phyloP scores from a whole-genome alignment of 2,797 vertebrate genomes.

The Takifugu rubripes region DNA sequence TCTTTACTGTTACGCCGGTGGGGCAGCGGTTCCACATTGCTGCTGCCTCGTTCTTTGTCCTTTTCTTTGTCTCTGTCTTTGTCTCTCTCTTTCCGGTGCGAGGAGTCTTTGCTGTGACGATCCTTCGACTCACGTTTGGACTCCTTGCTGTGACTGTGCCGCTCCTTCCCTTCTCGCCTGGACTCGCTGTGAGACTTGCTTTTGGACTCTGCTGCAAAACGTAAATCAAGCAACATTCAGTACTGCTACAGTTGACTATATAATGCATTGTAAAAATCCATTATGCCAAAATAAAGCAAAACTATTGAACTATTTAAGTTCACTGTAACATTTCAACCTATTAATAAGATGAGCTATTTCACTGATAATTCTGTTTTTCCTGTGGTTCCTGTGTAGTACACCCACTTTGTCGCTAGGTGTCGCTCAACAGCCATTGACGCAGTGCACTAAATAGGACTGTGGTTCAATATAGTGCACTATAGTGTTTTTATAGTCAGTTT shows the following conservation, averaged over 20 bases:
- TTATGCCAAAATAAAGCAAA: not conserved
- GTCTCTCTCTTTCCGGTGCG: conserved; percentile 71
- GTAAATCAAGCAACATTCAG: conserved; percentile 4
- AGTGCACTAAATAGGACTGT: not conserved
- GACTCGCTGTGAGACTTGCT: conserved; percentile 73
- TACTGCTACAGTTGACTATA: not conserved
- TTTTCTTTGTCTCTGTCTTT: conserved; percentile 69
- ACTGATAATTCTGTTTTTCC: not conserved
- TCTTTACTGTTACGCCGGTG: conserved; percentile 73
- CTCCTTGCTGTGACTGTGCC: conserved; percentile 73
- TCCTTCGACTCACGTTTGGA: conserved; percentile 77
- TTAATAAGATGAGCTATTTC: too few species aligned
- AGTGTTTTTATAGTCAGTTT: too few species aligned
- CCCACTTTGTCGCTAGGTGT: conserved; percentile 55
- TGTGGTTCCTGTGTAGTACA: conserved; percentile 33
- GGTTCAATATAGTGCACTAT: too few species aligned
- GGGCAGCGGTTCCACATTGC: conserved; percentile 78
- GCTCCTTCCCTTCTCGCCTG: conserved; percentile 75
- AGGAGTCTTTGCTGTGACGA: conserved; percentile 74
- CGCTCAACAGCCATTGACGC: conserved; percentile 25
- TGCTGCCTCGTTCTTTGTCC: conserved; percentile 75
- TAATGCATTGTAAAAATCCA: not conserved
- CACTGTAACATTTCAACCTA: too few species aligned
- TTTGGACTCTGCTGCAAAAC: conserved; percentile 77
- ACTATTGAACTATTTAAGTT: not conserved